These are phyloP conservation scores for Drosophila rubida DNA, from an alignment of 2,888 invertebrate genomes.

Conservation along the genomic window DNA sequence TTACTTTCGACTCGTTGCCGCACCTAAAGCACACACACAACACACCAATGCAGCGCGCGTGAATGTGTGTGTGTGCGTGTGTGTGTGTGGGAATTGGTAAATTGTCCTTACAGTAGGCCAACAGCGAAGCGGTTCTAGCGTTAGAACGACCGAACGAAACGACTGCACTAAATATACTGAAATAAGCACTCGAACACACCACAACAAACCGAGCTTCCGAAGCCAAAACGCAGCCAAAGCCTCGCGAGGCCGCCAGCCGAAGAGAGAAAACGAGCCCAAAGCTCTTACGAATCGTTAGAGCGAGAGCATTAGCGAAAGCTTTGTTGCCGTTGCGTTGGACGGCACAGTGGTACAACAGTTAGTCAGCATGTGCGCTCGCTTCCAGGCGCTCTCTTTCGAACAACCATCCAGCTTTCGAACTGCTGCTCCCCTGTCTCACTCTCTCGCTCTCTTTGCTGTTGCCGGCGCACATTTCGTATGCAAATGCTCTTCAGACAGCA, in stretches of 20 bases:
- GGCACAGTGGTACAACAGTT: conserved; percentile 59
- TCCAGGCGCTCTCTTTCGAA: conserved; percentile 55
- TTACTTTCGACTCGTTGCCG: conserved; percentile 65
- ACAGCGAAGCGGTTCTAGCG: conserved; percentile 55
- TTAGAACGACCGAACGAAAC: conserved; percentile 80
- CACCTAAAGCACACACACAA: conserved; percentile 57
- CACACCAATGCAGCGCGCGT: conserved; percentile 11
- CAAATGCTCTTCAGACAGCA: conserved; percentile 50
- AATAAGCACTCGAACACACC: conserved; percentile 51
- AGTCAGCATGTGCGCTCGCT: conserved; percentile 34
- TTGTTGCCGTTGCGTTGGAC: conserved; percentile 17
- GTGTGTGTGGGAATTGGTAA: conserved; percentile 31
- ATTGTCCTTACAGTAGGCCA: conserved; percentile 58
- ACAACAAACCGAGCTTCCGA: conserved; percentile 42
- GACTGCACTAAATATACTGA: conserved; percentile 83
- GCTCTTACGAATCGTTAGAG: conserved; percentile 41
- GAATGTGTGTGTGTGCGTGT: conserved; percentile 17
- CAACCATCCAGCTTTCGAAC: conserved; percentile 17
- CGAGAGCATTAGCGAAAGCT: conserved; percentile 43
- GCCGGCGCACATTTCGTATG: conserved; percentile 47
- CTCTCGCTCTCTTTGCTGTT: conserved; percentile 13
- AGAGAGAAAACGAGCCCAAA: conserved; percentile 40
- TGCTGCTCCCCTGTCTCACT: conserved; percentile 16
- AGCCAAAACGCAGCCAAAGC: conserved; percentile 37
- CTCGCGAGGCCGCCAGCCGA: conserved; percentile 35